Base-by-base conservation (phyloP, 2,888 invertebrate species). In the Rhimphoctona megacephalus region DNA sequence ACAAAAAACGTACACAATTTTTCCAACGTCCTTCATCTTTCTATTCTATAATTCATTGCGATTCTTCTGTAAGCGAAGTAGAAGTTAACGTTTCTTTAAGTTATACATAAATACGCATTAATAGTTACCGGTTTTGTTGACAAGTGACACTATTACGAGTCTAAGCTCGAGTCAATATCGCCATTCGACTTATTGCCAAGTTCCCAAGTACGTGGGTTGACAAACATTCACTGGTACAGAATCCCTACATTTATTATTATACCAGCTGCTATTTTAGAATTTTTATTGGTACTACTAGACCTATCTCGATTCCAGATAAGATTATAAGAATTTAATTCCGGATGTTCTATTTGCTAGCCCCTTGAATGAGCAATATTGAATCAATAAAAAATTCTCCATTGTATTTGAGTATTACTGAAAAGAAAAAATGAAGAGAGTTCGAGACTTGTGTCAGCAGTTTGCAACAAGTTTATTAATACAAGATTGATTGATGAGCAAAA, bases 401-500 rank as follows among this genome's bases (percentile, higher is more conserved):
- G 25, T 57, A 57, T 4, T 46, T 22, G 14, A 57, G 4, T 25
- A 4, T 22, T 22, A 57, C 2, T 14, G 22, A n/a, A 25, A 57
- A 25, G 25, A n/a, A 22, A 22, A 39, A 19, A 9, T 7, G 2
- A 30, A 30, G 19, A 49, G 19, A 22, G 14, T 25, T 19, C 49
- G 49, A 30, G 33, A 49, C 30, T 70, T 30, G 25, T 70, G 4
- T 70, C 49, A 30, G 9, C 46, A 25, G 17, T 36, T 64, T 22
- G 17, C 43, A 72, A 72, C 49, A 54, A 72, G 54, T 72, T 30
- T 22, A 72, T 36, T 72, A n/a, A 36, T 1, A 30, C 30, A 3
- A 61, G 30, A 17, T 76, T 76, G 82, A 82, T 82, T 61, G 69
- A 82, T 61, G 82, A 76, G 54, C 66, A 57, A 66, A 74, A 64